Evolutionary conservation across 1,140 invertebrate species (phyloP), one percentile per base, ranked within the genome.

Genomic region (Eriosoma lanigerum): DNA sequence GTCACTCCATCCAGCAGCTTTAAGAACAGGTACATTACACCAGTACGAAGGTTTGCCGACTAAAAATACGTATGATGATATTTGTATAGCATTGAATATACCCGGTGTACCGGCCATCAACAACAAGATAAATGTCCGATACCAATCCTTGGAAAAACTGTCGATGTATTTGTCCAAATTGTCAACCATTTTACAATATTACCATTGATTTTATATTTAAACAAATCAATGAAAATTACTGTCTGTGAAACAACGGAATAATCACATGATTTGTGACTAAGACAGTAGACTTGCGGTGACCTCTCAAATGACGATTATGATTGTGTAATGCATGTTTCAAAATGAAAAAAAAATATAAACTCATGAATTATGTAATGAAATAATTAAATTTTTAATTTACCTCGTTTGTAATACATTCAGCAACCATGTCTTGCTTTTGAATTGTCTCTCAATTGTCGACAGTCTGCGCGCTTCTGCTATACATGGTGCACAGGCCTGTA

Each of bases 41-140:
- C 88, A 89, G 82, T 88, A 84, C 50, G 81, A 81, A 24, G 86
- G 85, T 60, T 87, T 85, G 81, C 88, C 86, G 0, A 87, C 87
- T 1, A 90, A 83, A 81, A 89, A 87, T 0, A 89, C 88, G 81
- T 89, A 89, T 0, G 87, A 87, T 48, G 88, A 86, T 6, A 89
- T 88, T 83, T 89, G 88, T 83, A 89, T 88, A 0, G 88, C 88
- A 81, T 89, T 88, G 54, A 89, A 84, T 29, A 89, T 86, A 13
- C 88, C 87, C 4, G 88, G 88, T 0, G 86, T 85, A 6, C 87
- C 85, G 44, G 87, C 86, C 4, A 89, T 83, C 46, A 88, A 84
- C 76, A 89, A 89, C 32, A 89, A 83, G 15, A 85, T 83, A 85
- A 85, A 85, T 68, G 85, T 85, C 24, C 75, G 82, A 13, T 84